Evolutionary conservation across 2,113 vertebrate genomes (phyloP).

Genomic region (Actenoides lindsayi): DNA sequence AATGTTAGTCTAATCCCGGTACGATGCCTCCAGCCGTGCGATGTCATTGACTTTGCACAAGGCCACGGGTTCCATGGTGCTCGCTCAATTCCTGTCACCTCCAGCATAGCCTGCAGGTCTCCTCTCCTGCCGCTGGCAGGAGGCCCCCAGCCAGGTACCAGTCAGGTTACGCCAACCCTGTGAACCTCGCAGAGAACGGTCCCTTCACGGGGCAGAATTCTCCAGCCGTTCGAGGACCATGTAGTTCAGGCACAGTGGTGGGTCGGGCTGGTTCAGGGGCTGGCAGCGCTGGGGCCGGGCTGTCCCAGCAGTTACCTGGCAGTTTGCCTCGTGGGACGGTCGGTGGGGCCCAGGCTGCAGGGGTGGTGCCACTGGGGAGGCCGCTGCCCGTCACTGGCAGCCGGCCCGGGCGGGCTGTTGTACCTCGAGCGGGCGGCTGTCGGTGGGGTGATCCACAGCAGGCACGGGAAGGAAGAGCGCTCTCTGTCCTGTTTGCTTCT

Average conservation of each 20-base stretch:
- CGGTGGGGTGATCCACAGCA: not conserved
- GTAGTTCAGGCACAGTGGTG: accelerated
- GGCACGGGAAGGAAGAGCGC: not conserved
- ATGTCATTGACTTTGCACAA: accelerated
- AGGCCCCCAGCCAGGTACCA: not conserved
- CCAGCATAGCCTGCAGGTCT: not conserved
- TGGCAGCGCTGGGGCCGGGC: not conserved
- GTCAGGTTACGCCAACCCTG: not conserved
- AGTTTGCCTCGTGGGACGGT: accelerated
- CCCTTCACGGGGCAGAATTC: not conserved
- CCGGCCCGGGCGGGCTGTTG: not conserved
- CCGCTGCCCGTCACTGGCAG: not conserved
- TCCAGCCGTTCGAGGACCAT: not conserved
- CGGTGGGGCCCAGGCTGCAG: not conserved
- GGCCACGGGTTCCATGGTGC: accelerated
- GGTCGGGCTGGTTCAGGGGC: not conserved
- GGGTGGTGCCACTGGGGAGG: not conserved
- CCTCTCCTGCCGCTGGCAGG: not conserved
- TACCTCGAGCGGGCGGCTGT: not conserved
- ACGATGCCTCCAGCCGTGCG: not conserved
- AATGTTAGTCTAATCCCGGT: not conserved
- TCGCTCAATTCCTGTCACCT: accelerated
- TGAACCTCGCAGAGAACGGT: not conserved
- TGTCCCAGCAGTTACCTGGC: not conserved
- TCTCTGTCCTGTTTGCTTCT: not conserved